Evolutionary conservation across 53 echinoderm and acorn worm species (phyloP).

Genomic region (Actinopyga echinites): DNA sequence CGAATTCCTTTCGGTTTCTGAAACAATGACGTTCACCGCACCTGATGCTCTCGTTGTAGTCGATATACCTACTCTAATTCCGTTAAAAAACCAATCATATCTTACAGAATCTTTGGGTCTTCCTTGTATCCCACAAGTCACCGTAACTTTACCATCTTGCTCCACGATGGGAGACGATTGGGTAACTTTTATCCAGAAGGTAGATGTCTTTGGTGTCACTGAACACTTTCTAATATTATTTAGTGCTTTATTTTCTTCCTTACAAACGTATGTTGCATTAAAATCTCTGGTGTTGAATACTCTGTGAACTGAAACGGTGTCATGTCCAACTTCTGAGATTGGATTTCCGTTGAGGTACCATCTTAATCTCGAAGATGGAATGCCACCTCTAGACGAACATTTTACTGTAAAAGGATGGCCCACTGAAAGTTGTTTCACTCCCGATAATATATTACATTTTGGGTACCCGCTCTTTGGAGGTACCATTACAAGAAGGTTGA

Average conservation of each 20-base stretch:
- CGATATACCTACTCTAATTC: slow-evolving; percentile 10
- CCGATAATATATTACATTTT: neutral
- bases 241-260: slow-evolving; percentile 15
- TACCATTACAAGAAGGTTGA: slow-evolving; percentile 16
- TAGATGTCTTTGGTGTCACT: neutral
- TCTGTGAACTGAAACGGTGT: neutral
- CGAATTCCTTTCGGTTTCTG: neutral
- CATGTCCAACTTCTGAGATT: slow-evolving; percentile 4
- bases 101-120: neutral
- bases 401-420: slow-evolving; percentile 6
- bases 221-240: neutral
- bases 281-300: slow-evolving; percentile 21
- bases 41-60: neutral
- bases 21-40: neutral
- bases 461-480: slow-evolving; percentile 26
- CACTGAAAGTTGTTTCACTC: neutral
- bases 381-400: slow-evolving; percentile 9
- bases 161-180: neutral
- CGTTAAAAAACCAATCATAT: slow-evolving; percentile 38
- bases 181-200: neutral
- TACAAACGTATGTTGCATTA: slow-evolving; percentile 25
- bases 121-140: slow-evolving; percentile 1
- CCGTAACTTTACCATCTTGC: neutral
- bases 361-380: slow-evolving; percentile 7
- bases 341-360: slow-evolving; percentile 20